Evolutionary conservation across 2,797 vertebrate genomes (phyloP), one percentile per base, ranked within the genome.

Genomic region (Amazona finschi): DNA sequence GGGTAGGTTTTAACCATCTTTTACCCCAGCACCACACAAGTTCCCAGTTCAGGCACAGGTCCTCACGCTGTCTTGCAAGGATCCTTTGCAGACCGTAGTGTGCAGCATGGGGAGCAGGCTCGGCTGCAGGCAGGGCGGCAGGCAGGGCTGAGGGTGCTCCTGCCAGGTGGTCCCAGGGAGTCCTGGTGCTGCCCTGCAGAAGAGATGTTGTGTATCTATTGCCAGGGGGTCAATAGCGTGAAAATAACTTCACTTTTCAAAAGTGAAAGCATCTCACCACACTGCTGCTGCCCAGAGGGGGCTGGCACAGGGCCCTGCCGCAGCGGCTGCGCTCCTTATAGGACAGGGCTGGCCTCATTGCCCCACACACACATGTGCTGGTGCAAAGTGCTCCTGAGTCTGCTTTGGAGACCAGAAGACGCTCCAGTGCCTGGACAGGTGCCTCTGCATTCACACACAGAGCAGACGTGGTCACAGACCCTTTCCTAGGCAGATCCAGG

Each of bases 311-410:
- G 13, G 72, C 27, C 1, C 84, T 8, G 38, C 33, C 1, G 0
- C 3, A 36, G 25, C 2, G 8, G 33, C 39, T 50, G 53, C 15
- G 20, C 50, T 25, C 0, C 3, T 25, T 6, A 5, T 4, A 1
- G 78, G 36, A 12, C 38, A 79, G 62, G 66, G 52, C 38, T 55
- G 44, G 15, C 44, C 62, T 27, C 33, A 31, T 36, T 2, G 1
- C 12, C n/a, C 57, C 22, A 5, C 7, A 1, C 19, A 7, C 50
- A 9, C 0, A 0, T 7, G 38, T 6, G 64, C 38, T 33, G 39
- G 11, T 44, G 39, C 36, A 66, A 28, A 44, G 71, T 9, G 25
- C 18, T 62, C 43, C 73, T 21, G 49, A 52, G 77, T 19, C 12
- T 4, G 0, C 31, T 52, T 3, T 27, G 64, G 53, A 28, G 52